Evolutionary conservation across 2,113 vertebrate species (phyloP), one percentile per base, ranked within the genome.

Genomic region (Ia io): DNA sequence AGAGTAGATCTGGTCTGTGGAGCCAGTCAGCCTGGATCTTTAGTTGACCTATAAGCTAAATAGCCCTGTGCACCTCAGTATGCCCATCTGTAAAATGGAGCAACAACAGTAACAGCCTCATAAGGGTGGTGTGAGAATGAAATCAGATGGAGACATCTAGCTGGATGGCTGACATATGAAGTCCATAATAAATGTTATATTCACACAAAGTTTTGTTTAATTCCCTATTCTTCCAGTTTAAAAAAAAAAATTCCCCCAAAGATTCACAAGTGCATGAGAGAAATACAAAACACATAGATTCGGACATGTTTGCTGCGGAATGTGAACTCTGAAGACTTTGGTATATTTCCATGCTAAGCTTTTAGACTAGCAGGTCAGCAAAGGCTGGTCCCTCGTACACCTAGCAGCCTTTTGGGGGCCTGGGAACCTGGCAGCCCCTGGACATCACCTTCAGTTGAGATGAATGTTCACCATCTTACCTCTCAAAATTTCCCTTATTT

Each of bases 11-110:
- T 71, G n/a, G 37, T 14, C 22, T n/a, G 18, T 1, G 20, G 49
- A 37, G 30, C 9, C 37, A 1, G 42, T 25, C 0, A 0, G 32
- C 49, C 32, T 12, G 2, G 9, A 9, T 44, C 17, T 32, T 3
- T 40, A 2, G 40, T 40, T 44, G 65, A 28, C 56, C 56, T 40
- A 22, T 5, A 44, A 42, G 40, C 80, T 44, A 13, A 12, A 17
- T 2, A 28, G 35, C 49, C 70, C 63, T 30, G 3, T 40, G 49
- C 8, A 16, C 49, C 73, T 87, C 16, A 16, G 69, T 61, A 53
- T 95, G 30, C 49, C 23, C 1, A 4, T 28, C 84, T 56, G 17
- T 84, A 71, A 61, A 67, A 20, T 51, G 84, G 49, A 23, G 4
- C 17, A 17, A 37, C 32, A 30, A 3, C 37, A 42, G 30, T 35